Percentiles rank a stretch among this genome's conserved stretches.
These are phyloP conservation scores for Ennomos fuscantarius DNA, from an alignment of 2,888 invertebrate species.

Conservation along the genomic window DNA sequence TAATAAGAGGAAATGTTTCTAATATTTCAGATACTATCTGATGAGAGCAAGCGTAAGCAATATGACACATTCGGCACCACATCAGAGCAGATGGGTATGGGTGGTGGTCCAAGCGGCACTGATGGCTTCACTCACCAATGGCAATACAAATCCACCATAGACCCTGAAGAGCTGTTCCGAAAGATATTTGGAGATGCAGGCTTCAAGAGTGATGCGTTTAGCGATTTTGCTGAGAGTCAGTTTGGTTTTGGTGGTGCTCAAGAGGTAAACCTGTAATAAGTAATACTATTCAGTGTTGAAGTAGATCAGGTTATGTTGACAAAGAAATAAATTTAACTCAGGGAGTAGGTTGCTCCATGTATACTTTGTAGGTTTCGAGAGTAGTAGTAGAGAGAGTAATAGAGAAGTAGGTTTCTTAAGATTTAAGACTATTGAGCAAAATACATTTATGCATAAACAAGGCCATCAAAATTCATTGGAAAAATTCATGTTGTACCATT, in stretches of 20 bases:
- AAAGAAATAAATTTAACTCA: too few species aligned
- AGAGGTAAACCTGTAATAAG: slow-evolving; percentile 87
- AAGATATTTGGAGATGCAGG: slow-evolving; percentile 97
- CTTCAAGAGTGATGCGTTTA: slow-evolving; percentile 88
- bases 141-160: slow-evolving; percentile 95
- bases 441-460: too few species aligned
- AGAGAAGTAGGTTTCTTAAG: too few species aligned
- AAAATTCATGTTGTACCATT: too few species aligned
- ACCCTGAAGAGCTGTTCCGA: slow-evolving; percentile 98
- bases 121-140: slow-evolving; percentile 90
- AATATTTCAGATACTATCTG: slow-evolving; percentile 90
- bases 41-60: slow-evolving; percentile 95
- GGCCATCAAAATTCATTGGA: too few species aligned
- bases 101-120: slow-evolving; percentile 84
- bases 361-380: too few species aligned
- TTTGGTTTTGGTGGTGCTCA: slow-evolving; percentile 97
- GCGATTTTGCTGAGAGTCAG: slow-evolving; percentile 94
- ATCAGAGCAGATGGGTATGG: slow-evolving; percentile 93
- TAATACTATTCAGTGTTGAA: neutral
- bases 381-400: too few species aligned
- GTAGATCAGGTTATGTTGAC: too few species aligned
- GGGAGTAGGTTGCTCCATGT: too few species aligned
- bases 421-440: too few species aligned
- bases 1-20: neutral
- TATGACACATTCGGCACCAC: slow-evolving; percentile 97